These are phyloP conservation scores for Heterodera filipjevi DNA, from an alignment of 2,888 invertebrate species.

Conservation along the genomic window DNA sequence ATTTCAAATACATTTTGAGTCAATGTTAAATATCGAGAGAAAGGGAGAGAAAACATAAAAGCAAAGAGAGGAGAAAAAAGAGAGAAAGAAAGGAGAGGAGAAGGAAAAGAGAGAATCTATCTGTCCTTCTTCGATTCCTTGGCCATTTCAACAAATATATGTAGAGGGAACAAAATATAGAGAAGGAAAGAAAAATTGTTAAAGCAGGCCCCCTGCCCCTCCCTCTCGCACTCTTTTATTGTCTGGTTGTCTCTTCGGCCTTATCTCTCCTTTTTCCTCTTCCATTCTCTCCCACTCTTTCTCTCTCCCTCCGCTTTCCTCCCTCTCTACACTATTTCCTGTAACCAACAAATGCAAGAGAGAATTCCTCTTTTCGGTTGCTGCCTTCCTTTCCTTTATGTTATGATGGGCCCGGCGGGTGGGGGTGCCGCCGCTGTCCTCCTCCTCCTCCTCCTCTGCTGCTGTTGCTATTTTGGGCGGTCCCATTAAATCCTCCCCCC, in stretches of 20 bases:
- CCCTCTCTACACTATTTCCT: constrained; percentile 4
- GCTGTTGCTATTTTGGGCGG: constrained; percentile 13
- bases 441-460: too few relatives aligned
- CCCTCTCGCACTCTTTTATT: background rate
- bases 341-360: background rate
- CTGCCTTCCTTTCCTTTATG: background rate
- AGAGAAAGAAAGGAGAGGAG: too few relatives aligned
- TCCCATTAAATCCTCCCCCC: background rate
- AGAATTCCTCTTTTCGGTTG: background rate
- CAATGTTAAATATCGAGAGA: too few relatives aligned
- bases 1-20: too few relatives aligned
- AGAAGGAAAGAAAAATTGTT: too few relatives aligned
- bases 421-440: background rate
- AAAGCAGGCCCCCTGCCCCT: background rate
- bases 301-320: background rate
- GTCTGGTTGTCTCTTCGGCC: background rate
- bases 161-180: too few relatives aligned
- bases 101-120: too few relatives aligned
- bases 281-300: constrained; percentile 10
- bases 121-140: too few relatives aligned
- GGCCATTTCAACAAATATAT: too few relatives aligned
- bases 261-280: background rate
- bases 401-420: background rate
- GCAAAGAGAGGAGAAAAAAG: too few relatives aligned
- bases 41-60: too few relatives aligned